These are phyloP conservation scores for Protodeltote pygarga DNA, from an alignment of 2,888 invertebrate species.

Conservation along the genomic window DNA sequence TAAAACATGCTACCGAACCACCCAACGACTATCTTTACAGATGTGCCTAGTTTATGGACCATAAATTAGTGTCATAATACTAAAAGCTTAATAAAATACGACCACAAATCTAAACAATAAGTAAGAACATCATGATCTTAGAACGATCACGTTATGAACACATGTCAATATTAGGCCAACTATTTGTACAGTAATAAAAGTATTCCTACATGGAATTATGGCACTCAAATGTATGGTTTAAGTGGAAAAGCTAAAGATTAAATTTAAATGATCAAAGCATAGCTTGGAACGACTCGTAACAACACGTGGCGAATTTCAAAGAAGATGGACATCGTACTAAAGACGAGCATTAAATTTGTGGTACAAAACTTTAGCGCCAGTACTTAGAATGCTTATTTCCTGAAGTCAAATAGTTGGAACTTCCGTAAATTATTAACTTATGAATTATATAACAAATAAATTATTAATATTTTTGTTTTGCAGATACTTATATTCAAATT, in stretches of 20 bases:
- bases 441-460: too few species aligned
- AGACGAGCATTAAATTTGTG: conserved; percentile 10
- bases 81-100: conserved; percentile 52
- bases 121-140: conserved; percentile 42
- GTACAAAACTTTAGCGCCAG: neutral
- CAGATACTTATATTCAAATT: too few species aligned
- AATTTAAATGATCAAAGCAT: neutral
- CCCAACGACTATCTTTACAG: conserved; percentile 40
- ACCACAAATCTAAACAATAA: conserved; percentile 56
- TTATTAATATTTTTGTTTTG: too few species aligned
- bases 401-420: too few species aligned
- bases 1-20: conserved; percentile 41
- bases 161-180: conserved; percentile 54
- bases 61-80: conserved; percentile 54
- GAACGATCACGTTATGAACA: conserved; percentile 44
- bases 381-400: neutral
- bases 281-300: conserved; percentile 12
- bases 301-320: conserved; percentile 39
- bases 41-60: conserved; percentile 46
- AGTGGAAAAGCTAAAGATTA: neutral
- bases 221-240: conserved; percentile 17
- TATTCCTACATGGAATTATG: conserved; percentile 10
- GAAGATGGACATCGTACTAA: conserved; percentile 16
- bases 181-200: conserved; percentile 46
- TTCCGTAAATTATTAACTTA: too few species aligned